A percentile compares a stretch with the other conserved stretches of the same genome.
These are phyloP conservation scores for Lobophora halterata DNA, from an alignment of 2,888 invertebrate species.

Conservation along the genomic window DNA sequence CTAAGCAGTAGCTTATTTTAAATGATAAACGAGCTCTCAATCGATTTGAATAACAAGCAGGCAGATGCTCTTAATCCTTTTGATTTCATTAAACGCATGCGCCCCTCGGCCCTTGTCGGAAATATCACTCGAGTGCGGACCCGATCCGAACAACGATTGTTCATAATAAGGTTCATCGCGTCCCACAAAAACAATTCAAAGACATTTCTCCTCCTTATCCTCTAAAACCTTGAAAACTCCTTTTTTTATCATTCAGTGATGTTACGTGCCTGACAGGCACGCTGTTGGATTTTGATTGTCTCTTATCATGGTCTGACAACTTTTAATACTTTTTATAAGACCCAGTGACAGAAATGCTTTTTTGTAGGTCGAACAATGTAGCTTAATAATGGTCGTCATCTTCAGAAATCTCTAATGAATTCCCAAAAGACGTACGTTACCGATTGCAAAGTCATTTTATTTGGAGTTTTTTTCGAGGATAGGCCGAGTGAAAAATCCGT, in stretches of 20 bases:
- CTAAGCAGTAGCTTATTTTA: slow-evolving; percentile 79
- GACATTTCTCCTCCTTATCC: slow-evolving; percentile 33
- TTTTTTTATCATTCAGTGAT: slow-evolving; percentile 42
- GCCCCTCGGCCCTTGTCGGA: slow-evolving; percentile 76
- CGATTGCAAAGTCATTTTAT: slow-evolving; percentile 67
- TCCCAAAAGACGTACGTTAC: slow-evolving; percentile 62
- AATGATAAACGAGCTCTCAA: slow-evolving; percentile 79
- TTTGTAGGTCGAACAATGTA: slow-evolving; percentile 49
- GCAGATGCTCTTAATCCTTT: slow-evolving; percentile 81
- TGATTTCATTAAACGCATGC: slow-evolving; percentile 81
- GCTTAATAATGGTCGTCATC: slow-evolving; percentile 49
- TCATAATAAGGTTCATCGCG: slow-evolving; percentile 59
- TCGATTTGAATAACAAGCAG: slow-evolving; percentile 80
- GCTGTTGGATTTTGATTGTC: slow-evolving; percentile 50
- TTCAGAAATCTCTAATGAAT: slow-evolving; percentile 59
- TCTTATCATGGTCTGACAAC: slow-evolving; percentile 29
- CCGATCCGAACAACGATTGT: slow-evolving; percentile 58
- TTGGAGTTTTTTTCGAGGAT: slow-evolving; percentile 65
- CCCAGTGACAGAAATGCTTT: slow-evolving; percentile 36
- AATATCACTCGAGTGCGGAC: slow-evolving; percentile 75
- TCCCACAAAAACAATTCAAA: slow-evolving; percentile 32
- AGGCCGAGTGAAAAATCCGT: slow-evolving; percentile 72
- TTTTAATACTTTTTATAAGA: slow-evolving; percentile 27
- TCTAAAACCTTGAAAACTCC: slow-evolving; percentile 35
- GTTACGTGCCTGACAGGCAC: slow-evolving; percentile 55